A percentile compares a stretch with the other conserved stretches of the same genome.
These are phyloP conservation scores for Neopelma chrysocephalum DNA, from an alignment of 2,797 vertebrate species.

Conservation along the genomic window DNA sequence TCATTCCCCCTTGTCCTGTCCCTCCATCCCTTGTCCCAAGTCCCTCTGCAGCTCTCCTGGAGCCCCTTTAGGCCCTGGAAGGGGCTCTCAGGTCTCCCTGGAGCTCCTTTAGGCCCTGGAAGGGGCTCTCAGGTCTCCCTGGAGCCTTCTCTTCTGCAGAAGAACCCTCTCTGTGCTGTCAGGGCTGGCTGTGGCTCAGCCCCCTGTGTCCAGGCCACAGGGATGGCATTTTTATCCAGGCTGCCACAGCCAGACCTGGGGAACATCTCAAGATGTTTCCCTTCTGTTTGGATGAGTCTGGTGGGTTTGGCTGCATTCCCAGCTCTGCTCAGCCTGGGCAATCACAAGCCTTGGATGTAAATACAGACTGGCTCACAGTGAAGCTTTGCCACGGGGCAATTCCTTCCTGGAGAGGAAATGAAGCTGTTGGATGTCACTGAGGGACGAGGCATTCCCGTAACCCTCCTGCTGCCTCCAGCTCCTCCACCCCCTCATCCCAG, in stretches of 20 bases:
- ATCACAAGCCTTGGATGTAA: background rate
- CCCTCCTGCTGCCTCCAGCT: background rate
- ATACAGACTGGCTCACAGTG: accelerated
- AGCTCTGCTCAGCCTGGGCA: background rate
- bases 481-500: background rate
- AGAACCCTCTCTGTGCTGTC: background rate
- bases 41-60: background rate
- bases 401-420: background rate
- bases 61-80: background rate
- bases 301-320: conserved; percentile 14
- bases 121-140: background rate
- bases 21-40: background rate
- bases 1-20: background rate
- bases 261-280: background rate
- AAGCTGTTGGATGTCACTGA: background rate
- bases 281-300: background rate
- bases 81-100: background rate
- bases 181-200: background rate
- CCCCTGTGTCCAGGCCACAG: accelerated
- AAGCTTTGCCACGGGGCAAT: background rate
- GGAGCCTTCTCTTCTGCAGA: background rate
- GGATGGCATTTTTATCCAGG: background rate
- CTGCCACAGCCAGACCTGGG: background rate
- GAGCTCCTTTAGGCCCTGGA: background rate
- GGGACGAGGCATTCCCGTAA: background rate